Percentiles rank a stretch among this genome's conserved stretches.
Conservation (phyloP, 2,113 vertebrate species). For the Petaurus breviceps region DNA sequence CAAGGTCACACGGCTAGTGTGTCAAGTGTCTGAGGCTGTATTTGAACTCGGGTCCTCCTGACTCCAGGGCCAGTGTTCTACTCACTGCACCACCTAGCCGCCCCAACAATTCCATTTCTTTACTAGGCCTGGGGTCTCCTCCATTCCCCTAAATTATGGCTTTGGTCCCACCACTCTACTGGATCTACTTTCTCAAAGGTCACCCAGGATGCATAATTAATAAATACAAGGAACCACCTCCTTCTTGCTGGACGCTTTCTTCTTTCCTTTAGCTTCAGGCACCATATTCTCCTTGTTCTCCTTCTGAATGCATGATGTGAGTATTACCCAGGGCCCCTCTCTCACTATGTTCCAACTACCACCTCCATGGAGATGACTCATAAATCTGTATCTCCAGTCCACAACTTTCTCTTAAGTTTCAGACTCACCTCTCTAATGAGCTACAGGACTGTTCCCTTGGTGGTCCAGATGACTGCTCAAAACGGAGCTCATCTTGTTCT, state of each 20-base stretch:
- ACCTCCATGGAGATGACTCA: background rate
- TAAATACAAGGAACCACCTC: background rate
- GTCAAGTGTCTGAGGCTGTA: too few species aligned
- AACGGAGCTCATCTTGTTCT: background rate
- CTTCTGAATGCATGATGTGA: background rate
- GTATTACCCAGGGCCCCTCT: background rate
- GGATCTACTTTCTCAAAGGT: background rate
- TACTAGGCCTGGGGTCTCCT: background rate
- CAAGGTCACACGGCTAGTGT: too few species aligned
- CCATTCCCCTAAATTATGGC: background rate
- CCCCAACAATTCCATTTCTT: background rate
- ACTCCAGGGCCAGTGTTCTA: too few species aligned
- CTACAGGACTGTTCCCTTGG: background rate
- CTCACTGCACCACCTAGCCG: too few species aligned
- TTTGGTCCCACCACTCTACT: background rate
- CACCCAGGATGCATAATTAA: background rate
- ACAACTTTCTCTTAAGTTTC: background rate
- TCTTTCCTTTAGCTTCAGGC: background rate
- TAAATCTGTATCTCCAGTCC: background rate
- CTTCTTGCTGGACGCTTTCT: background rate
- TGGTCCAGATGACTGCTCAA: background rate
- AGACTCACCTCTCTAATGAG: background rate
- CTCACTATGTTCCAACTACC: background rate
- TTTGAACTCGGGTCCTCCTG: too few species aligned
- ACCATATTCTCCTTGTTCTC: background rate